Evolutionary conservation across 2,113 vertebrate species (phyloP), one percentile per base, ranked within the genome.

Genomic region (Bagarius yarrelli): DNA sequence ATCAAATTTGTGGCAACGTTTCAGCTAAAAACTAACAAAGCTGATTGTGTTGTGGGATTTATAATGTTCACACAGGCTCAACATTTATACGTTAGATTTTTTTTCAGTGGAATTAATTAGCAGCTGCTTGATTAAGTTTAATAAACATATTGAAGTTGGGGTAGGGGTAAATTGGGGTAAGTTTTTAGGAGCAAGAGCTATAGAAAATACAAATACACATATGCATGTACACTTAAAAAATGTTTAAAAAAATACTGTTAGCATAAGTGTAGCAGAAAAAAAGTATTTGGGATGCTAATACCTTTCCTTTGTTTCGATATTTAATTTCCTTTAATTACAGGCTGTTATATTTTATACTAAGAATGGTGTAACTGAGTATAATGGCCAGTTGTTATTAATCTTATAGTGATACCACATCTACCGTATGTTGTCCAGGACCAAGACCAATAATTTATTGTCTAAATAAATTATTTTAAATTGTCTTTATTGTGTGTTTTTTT

Each of bases 71-170:
- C 2, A 36, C 34, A 44, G 34, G 19, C 71, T 47, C 40, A 47
- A 23, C 30, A 32, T 56, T 53, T 15, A 61, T 14, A 4, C 13
- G 19, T 56, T 55, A 27, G 34, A 32, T 72, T 80, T 52, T 19
- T 40, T 50, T 73, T 25, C 11, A 72, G 21, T 21, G 59, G 44
- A 15, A 63, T 47, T 8, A 16, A 0, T n/a, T 5, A 0, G 16
- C n/a, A 23, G 44, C 40, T 81, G 25, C 2, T 23, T 75, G 23
- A 1, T 25, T 36, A 21, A 36, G 50, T 75, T 81, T 75, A 81
- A 75, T 81, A 75, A 81, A 81, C 60, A 81, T 18, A 66, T 15
- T 19, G 11, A n/a, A 52, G n/a, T 11, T 71, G 47, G 78, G 23
- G 40, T 15, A 47, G 40, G 16, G 40, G 36, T 25, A 25, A 69